phyloP scores from a whole-genome alignment of 2,113 vertebrate genomes.

The Cheirogaleus medius region DNA sequence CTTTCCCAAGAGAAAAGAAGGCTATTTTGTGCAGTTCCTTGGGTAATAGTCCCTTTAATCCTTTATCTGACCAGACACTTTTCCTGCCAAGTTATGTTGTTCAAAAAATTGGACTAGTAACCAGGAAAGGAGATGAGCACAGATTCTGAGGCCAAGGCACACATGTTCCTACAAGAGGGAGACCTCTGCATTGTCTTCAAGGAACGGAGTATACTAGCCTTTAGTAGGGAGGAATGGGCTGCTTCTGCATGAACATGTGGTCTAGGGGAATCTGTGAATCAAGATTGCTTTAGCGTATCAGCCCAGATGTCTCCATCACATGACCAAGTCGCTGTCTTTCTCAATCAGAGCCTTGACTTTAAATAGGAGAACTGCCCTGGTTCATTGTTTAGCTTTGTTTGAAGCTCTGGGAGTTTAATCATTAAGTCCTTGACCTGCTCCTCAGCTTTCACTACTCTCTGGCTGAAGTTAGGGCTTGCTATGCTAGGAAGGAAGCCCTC shows the following conservation, averaged over 20 bases:
- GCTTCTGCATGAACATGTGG: background rate
- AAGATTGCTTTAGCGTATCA: background rate
- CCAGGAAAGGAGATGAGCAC: background rate
- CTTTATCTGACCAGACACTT: background rate
- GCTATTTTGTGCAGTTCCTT: background rate
- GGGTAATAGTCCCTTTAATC: background rate
- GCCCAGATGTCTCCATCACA: background rate
- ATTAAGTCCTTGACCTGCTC: background rate
- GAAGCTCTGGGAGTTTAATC: background rate
- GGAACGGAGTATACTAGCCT: background rate
- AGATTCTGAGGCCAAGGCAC: background rate
- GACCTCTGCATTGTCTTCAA: background rate
- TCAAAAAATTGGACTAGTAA: background rate
- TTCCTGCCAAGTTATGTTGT: background rate
- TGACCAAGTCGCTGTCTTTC: background rate
- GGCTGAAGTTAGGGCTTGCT: background rate
- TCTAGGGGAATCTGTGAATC: background rate
- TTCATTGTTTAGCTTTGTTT: background rate
- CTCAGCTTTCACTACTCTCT: background rate
- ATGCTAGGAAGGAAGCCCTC: background rate
- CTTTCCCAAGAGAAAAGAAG: background rate
- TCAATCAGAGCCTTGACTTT: background rate
- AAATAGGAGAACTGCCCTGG: background rate
- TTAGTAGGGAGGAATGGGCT: background rate
- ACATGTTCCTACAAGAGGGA: background rate